phyloP scores from a whole-genome alignment of 1,140 invertebrate species.

The Halesus radiatus region DNA sequence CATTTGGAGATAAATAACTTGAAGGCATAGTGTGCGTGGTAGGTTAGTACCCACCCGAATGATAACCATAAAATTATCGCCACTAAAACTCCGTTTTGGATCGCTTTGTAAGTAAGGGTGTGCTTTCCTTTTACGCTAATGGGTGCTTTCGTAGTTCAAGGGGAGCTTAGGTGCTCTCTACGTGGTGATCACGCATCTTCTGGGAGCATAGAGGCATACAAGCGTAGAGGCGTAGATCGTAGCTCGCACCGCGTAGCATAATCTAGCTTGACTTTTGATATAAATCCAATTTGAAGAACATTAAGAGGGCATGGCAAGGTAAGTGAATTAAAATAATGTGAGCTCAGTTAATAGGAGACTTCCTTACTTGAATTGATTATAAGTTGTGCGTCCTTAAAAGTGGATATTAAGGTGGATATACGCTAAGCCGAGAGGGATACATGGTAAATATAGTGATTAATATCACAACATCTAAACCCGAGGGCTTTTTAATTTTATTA shows the following conservation, averaged over 20 bases:
- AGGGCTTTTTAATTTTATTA: too few relatives aligned
- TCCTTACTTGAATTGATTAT: too few relatives aligned
- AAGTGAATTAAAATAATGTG: neutral
- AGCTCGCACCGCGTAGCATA: neutral
- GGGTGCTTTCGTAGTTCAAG: neutral
- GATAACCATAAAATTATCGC: too few relatives aligned
- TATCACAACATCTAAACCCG: too few relatives aligned
- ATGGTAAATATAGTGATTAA: too few relatives aligned
- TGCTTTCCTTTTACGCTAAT: neutral
- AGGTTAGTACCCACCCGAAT: too few relatives aligned
- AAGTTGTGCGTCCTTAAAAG: constrained; percentile 33
- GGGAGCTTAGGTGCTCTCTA: neutral
- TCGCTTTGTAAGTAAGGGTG: too few relatives aligned
- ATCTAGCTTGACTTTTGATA: neutral
- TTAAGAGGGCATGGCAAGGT: neutral
- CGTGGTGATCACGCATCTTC: neutral
- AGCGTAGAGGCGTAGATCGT: neutral
- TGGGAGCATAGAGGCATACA: neutral
- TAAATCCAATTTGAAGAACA: constrained; percentile 2
- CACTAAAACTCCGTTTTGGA: too few relatives aligned
- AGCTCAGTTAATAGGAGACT: too few relatives aligned
- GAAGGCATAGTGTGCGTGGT: too few relatives aligned
- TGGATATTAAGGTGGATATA: neutral
- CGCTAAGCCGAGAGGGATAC: too few relatives aligned
- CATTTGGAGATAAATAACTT: too few relatives aligned